Percentiles rank a stretch among this genome's conserved stretches.
These are phyloP conservation scores for Pyxicephalus adspersus DNA, from an alignment of 2,113 vertebrate genomes.

Conservation along the genomic window DNA sequence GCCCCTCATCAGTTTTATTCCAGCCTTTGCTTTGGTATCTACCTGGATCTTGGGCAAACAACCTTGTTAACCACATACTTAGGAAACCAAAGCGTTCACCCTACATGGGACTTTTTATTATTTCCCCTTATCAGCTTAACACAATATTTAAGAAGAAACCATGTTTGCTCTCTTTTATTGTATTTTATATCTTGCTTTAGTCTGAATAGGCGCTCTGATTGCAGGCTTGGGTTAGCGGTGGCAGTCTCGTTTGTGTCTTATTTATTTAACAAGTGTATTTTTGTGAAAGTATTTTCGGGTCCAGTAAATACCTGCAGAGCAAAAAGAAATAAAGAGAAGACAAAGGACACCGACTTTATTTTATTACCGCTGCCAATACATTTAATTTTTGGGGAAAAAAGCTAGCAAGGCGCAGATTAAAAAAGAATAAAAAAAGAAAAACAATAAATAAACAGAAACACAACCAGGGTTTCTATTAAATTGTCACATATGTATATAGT, in stretches of 20 bases:
- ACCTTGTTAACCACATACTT: slow-evolving; percentile 12
- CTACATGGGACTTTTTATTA: slow-evolving; percentile 43
- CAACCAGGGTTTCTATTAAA: no score
- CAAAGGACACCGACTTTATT: no score
- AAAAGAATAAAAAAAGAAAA: no score
- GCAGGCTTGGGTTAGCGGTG: not conserved
- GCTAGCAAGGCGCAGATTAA: no score
- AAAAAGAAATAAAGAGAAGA: no score
- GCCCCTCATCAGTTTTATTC: not conserved
- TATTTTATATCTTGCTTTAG: slow-evolving; percentile 14
- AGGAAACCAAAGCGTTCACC: slow-evolving; percentile 36
- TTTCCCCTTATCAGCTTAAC: slow-evolving; percentile 41
- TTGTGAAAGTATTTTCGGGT: not conserved
- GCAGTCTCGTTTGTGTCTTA: slow-evolving; percentile 4
- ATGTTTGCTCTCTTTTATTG: slow-evolving; percentile 34
- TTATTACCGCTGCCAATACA: no score
- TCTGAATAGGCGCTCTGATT: slow-evolving; percentile 23
- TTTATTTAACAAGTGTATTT: slow-evolving; percentile 1
- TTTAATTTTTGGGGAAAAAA: no score
- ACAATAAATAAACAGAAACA: no score
- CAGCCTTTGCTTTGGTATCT: slow-evolving; percentile 9
- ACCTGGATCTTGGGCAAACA: slow-evolving; percentile 36
- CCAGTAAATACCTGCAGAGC: not conserved
- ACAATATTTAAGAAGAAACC: slow-evolving; percentile 46
- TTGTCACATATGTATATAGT: no score